phyloP scores from a whole-genome alignment of 2,888 invertebrate genomes.

The Hirtodrosophila duncani region DNA sequence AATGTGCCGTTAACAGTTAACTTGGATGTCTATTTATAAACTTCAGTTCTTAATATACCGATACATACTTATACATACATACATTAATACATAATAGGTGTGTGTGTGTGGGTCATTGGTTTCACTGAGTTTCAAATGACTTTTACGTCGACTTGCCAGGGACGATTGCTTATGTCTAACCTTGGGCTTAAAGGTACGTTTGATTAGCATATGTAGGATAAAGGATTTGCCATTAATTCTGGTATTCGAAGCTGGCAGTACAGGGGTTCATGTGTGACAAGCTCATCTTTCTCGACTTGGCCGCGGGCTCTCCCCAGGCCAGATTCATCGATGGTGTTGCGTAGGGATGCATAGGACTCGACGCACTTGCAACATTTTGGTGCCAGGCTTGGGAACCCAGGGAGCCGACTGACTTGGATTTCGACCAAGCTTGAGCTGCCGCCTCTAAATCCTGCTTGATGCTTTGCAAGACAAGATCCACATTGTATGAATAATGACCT shows the following conservation, averaged over 20 bases:
- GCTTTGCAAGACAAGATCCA: constrained; percentile 54
- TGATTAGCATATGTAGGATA: neutral
- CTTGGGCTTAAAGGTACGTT: neutral
- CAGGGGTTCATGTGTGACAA: constrained; percentile 53
- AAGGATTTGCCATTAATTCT: constrained; percentile 24
- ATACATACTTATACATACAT: too few species aligned
- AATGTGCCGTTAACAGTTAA: too few species aligned
- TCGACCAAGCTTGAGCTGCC: constrained; percentile 60
- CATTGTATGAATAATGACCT: constrained; percentile 57
- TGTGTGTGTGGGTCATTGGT: constrained; percentile 23
- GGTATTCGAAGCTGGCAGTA: constrained; percentile 37
- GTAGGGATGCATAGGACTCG: constrained; percentile 12
- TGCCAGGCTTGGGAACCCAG: constrained; percentile 20
- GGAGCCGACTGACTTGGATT: constrained; percentile 32
- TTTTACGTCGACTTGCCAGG: constrained; percentile 46
- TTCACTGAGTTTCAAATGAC: constrained; percentile 46
- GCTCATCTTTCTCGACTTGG: constrained; percentile 50
- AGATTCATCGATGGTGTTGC: constrained; percentile 52
- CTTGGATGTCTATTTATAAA: too few species aligned
- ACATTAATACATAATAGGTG: neutral
- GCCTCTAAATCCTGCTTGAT: constrained; percentile 62
- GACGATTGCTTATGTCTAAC: constrained; percentile 13
- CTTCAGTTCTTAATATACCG: too few species aligned
- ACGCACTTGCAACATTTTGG: constrained; percentile 4
- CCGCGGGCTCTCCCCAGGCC: constrained; percentile 58